Percentiles rank a stretch among this genome's conserved stretches.
Conservation (phyloP, 53 echinoderm and acorn worm genomes). For the Holothuria scabra region DNA sequence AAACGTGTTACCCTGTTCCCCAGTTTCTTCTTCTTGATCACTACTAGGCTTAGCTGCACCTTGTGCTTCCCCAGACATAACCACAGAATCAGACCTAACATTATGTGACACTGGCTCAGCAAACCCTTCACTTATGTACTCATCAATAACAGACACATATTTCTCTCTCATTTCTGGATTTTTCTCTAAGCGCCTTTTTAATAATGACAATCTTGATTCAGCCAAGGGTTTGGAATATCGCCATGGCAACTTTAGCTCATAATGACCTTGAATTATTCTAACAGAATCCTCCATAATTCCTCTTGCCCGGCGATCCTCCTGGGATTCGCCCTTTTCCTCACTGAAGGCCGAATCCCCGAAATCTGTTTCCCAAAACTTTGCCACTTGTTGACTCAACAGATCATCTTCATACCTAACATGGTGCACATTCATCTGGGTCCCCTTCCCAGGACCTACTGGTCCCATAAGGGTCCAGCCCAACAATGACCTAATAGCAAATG, state of each 20-base stretch:
- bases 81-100: too few species aligned
- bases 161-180: conserved; percentile 38
- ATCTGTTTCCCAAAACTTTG: conserved; percentile 13
- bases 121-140: too few species aligned
- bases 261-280: conserved; percentile 53
- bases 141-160: neutral
- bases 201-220: conserved; percentile 40
- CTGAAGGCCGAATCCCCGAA: neutral
- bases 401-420: neutral
- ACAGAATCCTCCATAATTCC: conserved; percentile 49
- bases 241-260: conserved; percentile 64
- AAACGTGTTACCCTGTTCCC: too few species aligned
- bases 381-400: neutral
- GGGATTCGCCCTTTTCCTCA: conserved; percentile 44
- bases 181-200: conserved; percentile 55
- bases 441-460: neutral
- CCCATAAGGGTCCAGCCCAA: conserved; percentile 51
- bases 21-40: too few species aligned
- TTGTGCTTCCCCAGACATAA: too few species aligned
- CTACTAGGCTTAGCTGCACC: too few species aligned
- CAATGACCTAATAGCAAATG: conserved; percentile 39
- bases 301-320: conserved; percentile 58
- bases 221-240: conserved; percentile 36
- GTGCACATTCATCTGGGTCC: neutral
- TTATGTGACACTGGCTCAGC: too few species aligned